Evolutionary conservation across 2,888 invertebrate genomes (phyloP), one percentile per base, ranked within the genome.

Genomic region (Pegoplata infirma): DNA sequence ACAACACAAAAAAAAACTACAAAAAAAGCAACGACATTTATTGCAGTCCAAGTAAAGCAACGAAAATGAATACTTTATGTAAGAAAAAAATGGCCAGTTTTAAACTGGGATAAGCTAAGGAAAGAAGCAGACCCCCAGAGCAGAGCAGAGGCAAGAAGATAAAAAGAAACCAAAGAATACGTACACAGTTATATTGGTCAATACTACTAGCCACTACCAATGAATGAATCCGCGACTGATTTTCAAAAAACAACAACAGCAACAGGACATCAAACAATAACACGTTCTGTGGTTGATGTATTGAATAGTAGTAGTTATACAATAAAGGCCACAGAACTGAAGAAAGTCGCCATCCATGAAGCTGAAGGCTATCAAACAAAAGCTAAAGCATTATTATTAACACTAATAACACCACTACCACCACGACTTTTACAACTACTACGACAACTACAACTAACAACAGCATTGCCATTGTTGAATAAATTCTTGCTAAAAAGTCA

Each of bases 221-320:
- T 82, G 82, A 81, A 76, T 82, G 80, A 81, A 81, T 80, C 69
- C 76, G 72, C 68, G 82, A 66, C 76, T 81, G 78, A 32, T 19
- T 53, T 12, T 66, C 55, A 77, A 81, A 55, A 68, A 78, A 71
- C 51, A 75, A 61, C 67, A 80, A 61, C 58, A 79, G 53, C 59
- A 51, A 46, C 21, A 61, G 63, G 58, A 66, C 49, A 66, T 66
- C 58, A 66, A 17, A 73, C 19, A 56, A 44, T 32, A 69, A 66
- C 53, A 69, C 40, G 55, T 36, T 40, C 47, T 68, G 71, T 59
- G 71, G 63, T 63, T 64, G 68, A 23, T 44, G 23, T 47, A 32
- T 47, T 40, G 16, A 32, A 32, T 3, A 32, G 10, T 32, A n/a
- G n/a, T n/a, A n/a, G n/a, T n/a, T n/a, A n/a, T n/a, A n/a, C n/a